Conservation (phyloP, 1,140 invertebrate species). For the Ostrea edulis region DNA sequence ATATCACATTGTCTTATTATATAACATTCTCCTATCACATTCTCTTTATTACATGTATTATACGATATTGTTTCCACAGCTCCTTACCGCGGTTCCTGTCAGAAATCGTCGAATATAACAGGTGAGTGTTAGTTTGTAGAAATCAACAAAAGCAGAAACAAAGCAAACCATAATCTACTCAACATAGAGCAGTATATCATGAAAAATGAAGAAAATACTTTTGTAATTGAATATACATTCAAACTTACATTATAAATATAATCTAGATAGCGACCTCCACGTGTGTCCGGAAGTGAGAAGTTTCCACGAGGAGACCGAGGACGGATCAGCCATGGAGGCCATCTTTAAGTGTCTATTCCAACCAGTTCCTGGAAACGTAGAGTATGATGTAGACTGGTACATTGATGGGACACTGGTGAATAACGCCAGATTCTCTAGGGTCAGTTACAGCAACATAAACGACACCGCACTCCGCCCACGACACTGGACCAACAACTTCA, state of each 20-base stretch:
- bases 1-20: background rate
- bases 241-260: too few species aligned
- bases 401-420: background rate
- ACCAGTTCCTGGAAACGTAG: background rate
- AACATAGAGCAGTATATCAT: too few species aligned
- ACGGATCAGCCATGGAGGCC: background rate
- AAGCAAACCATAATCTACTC: background rate
- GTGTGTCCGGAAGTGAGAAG: background rate
- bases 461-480: background rate
- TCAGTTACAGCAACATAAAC: background rate
- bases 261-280: background rate
- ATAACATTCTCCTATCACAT: background rate
- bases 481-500: background rate
- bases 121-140: background rate
- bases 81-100: background rate
- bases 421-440: background rate
- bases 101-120: background rate
- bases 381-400: background rate
- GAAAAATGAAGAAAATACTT: background rate
- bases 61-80: background rate
- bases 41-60: background rate
- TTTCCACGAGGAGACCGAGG: background rate
- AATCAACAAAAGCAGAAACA: background rate
- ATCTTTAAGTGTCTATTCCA: slow-evolving; percentile 8
- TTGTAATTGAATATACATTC: too few species aligned